Evolutionary conservation across 2,113 vertebrate genomes (phyloP), one percentile per base, ranked within the genome.

Genomic region (Emydura subglobosa): DNA sequence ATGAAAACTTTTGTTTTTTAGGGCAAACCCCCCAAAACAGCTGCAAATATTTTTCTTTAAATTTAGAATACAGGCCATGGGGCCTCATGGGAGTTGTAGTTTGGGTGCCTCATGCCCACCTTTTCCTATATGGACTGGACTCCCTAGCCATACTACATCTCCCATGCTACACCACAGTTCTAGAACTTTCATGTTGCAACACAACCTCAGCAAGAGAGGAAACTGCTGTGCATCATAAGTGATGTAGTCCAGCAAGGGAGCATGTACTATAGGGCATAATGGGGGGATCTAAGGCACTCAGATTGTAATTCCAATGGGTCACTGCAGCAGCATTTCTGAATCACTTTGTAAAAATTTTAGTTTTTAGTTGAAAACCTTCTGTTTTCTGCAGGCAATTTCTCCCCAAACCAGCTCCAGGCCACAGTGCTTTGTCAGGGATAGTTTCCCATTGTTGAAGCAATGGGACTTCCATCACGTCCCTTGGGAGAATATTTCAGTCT

Each of bases 81-180:
- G 39, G 68, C n/a, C 21, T 42, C 22, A 44, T 25, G 10, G 72
- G 21, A 49, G 7, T 1, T 93, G 1, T 74, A 55, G 49, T 51
- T 90, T 8, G 13, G 4, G 9, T 0, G 0, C 2, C 53, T 84
- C 81, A 11, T 65, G 11, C 1, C 1, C 81, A 47, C 22, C 1
- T 54, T 6, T 1, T 24, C 2, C 2, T 57, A 83, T 24, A 31
- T 57, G 4, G 57, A 27, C 9, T 21, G 5, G 1, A 53, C 10
- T 44, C 10, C 39, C 25, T 22, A 24, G 3, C 65, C 83, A 54
- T 76, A n/a, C 0, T 3, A 21, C 16, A 76, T 83, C 2, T 29
- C 0, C 7, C 5, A 2, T 1, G 1, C 19, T 39, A 31, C 2
- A 6, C 1, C 1, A 29, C 16, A 25, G 2, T 5, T 13, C 3